Evolutionary conservation across 2,888 invertebrate species (phyloP).

Genomic region (Calliopum simillimum): DNA sequence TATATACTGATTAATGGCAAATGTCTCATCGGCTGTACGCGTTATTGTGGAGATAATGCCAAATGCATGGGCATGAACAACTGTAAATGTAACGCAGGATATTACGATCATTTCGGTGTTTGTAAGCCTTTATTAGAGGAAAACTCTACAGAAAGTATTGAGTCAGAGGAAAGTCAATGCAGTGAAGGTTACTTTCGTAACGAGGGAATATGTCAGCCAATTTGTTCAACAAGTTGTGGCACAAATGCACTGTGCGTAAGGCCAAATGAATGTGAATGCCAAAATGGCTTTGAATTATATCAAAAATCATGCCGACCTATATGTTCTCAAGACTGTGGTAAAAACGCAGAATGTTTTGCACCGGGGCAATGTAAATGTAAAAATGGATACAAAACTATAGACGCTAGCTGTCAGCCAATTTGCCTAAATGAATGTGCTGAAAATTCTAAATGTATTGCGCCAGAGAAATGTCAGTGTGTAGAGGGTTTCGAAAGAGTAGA

Average conservation of each 20-base stretch:
- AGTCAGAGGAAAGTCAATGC: constrained; percentile 16
- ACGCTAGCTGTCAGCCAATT: not conserved
- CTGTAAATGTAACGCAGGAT: too few species aligned
- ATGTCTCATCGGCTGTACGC: not conserved
- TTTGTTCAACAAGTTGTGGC: constrained; percentile 3
- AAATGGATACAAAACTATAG: constrained; percentile 1
- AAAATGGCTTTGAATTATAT: constrained; percentile 4
- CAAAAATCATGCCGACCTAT: constrained; percentile 5
- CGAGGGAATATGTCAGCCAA: not conserved
- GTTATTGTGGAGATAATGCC: too few species aligned
- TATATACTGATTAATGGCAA: not conserved
- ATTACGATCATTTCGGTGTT: too few species aligned
- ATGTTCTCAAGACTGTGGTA: not conserved
- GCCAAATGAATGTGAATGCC: constrained; percentile 27
- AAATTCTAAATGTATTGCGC: too few species aligned
- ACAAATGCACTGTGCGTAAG: constrained; percentile 1
- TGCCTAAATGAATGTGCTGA: too few species aligned
- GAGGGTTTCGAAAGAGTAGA: not conserved
- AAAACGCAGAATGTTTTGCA: constrained; percentile 15
- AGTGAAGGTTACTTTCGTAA: constrained; percentile 6
- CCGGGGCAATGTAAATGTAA: constrained; percentile 21
- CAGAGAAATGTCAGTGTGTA: not conserved
- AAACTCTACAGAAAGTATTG: not conserved
- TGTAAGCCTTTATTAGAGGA: constrained; percentile 14
- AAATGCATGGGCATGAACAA: too few species aligned